Evolutionary conservation across 2,888 invertebrate genomes (phyloP).

Genomic region (Bimastos eiseni): DNA sequence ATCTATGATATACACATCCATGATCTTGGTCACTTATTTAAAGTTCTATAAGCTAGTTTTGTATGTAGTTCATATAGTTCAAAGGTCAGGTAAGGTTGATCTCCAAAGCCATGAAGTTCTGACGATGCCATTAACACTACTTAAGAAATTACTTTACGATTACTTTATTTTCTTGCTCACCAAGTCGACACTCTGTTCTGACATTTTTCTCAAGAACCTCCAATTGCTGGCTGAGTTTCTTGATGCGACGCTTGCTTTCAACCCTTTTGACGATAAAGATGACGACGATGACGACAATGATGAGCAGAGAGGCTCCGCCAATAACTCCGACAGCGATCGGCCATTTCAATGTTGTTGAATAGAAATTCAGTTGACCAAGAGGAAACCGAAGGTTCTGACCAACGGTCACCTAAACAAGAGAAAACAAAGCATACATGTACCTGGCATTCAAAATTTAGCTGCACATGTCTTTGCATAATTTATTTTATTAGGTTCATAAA

Average conservation of each 20-base stretch:
- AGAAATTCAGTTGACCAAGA: constrained; percentile 34
- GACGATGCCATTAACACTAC: not conserved
- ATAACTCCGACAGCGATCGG: constrained; percentile 85
- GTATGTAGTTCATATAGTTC: not conserved
- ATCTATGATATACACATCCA: not conserved
- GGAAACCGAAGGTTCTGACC: constrained; percentile 29
- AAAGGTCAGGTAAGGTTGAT: not conserved
- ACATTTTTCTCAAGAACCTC: constrained; percentile 97
- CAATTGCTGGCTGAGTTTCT: constrained; percentile 96
- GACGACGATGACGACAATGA: constrained; percentile 77
- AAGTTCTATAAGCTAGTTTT: not conserved
- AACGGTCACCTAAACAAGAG: not conserved
- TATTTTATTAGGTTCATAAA: not conserved
- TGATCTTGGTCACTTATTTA: not conserved
- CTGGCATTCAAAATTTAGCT: not conserved
- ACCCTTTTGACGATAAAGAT: constrained; percentile 85
- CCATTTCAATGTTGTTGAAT: not conserved
- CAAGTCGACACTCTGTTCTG: constrained; percentile 91
- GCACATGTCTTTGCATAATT: not conserved
- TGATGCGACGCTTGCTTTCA: constrained; percentile 94
- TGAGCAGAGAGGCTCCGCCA: constrained; percentile 77
- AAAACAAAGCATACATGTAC: not conserved
- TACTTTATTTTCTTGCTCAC: constrained; percentile 41
- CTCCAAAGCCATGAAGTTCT: not conserved
- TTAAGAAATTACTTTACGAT: no score